These are phyloP conservation scores for Sorex maritimensis DNA, from an alignment of 2,797 vertebrate species.

Conservation along the genomic window DNA sequence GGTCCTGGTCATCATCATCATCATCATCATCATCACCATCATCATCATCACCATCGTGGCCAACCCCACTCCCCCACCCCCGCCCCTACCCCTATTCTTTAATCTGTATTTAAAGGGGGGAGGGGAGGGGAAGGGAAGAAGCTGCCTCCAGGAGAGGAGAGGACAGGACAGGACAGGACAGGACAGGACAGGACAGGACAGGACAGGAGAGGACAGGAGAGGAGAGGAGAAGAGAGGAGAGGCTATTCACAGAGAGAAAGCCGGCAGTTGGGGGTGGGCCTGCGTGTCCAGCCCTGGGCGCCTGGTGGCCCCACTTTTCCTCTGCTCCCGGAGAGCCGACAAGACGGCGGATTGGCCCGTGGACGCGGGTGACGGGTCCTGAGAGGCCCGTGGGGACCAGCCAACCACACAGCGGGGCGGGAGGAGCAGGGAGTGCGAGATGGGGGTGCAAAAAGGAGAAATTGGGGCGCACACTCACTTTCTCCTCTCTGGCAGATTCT, in stretches of 20 bases:
- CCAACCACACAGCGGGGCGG: neutral
- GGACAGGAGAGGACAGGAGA: too few species aligned
- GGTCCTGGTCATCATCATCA: neutral
- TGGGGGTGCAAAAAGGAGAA: neutral
- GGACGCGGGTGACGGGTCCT: neutral
- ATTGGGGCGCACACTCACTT: slow-evolving; percentile 84
- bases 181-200: too few species aligned
- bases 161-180: too few species aligned
- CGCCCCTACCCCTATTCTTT: slow-evolving; percentile 56
- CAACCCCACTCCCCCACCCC: too few species aligned
- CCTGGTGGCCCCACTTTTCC: too few species aligned
- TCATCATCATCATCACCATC: too few species aligned
- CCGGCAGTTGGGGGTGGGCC: neutral
- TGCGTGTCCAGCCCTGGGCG: too few species aligned
- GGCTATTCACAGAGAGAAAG: slow-evolving; percentile 28
- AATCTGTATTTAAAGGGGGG: slow-evolving; percentile 59
- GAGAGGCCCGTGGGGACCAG: too few species aligned
- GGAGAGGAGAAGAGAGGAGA: too few species aligned
- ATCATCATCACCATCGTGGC: neutral
- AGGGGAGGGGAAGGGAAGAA: neutral
- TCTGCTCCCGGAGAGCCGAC: too few species aligned
- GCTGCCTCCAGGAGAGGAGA: too few species aligned
- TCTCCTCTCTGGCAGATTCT: slow-evolving; percentile 88
- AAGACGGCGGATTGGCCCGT: slow-evolving; percentile 41
- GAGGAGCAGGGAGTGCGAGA: slow-evolving; percentile 31